Base-by-base conservation (phyloP, 2,888 invertebrate species). In the Pogonocherus hispidulus region DNA sequence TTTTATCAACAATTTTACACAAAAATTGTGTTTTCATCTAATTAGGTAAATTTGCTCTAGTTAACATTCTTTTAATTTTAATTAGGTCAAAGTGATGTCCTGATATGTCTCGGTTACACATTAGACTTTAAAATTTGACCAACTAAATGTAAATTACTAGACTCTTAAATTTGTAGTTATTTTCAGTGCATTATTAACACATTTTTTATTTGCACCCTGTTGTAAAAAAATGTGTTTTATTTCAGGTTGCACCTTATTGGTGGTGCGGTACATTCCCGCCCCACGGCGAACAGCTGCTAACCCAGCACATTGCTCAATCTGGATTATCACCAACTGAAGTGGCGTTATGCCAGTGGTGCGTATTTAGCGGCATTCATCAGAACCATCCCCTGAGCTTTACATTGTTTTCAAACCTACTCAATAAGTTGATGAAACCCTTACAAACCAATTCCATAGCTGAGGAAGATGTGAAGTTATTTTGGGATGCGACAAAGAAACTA, bases 231-330 rank as follows among this genome's bases (percentile, higher is more conserved):
- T n/a, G n/a, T 47, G 4, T 16, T 57, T 63, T 60, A 69, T 59
- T 74, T 1, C 77, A 91, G 91, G 89, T 91, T 73, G 90, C 91
- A 1, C 90, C 90, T 2, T 92, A 90, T 82, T 92, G 92, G 81
- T 98, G 98, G 98, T 90, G 90, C 73, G 97, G 96, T 1, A 92
- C 92, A 80, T 94, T 96, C 87, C 91, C 93, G 71, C 89, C 89
- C 0, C 91, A 93, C 52, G 97, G 96, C 0, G 92, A 94, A 79
- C 92, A 93, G 0, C 91, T 99, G 44, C 88, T 98, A 5, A 93
- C 95, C 9, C 98, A 99, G 83, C 98, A 99, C 87, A 92, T 93
- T 49, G 95, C 97, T 4, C 98, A 99, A 85, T 96, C 98, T 75
- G 98, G 97, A 19, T 87, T 99, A 18, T 89, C 91, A 0, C 86